phyloP scores from a whole-genome alignment of 1,140 invertebrate genomes.

The Rhizoglyphus robini region DNA sequence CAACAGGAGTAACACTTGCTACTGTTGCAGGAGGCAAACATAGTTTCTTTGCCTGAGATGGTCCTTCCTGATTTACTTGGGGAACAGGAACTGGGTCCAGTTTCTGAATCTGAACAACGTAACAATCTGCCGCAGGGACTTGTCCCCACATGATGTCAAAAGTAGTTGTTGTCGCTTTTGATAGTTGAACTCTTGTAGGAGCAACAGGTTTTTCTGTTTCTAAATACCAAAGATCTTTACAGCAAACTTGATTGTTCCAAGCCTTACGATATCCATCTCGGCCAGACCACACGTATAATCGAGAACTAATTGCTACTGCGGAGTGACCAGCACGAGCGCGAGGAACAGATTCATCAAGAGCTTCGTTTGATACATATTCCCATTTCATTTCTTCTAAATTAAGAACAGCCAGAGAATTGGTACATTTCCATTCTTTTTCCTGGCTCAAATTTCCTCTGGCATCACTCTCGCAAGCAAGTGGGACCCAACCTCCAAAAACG shows the following conservation, averaged over 20 bases:
- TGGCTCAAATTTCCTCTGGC: constrained; percentile 35
- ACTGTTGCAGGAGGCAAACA: neutral
- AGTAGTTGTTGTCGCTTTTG: constrained; percentile 78
- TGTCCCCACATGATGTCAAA: constrained; percentile 86
- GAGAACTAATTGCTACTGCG: constrained; percentile 80
- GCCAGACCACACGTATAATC: constrained; percentile 97
- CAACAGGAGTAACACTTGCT: too few species aligned
- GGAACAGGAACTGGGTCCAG: constrained; percentile 59
- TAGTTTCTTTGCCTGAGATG: constrained; percentile 10
- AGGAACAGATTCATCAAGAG: constrained; percentile 74
- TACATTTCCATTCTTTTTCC: constrained; percentile 99
- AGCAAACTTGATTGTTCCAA: constrained; percentile 99
- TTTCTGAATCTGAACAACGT: constrained; percentile 72
- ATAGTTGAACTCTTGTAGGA: constrained; percentile 75
- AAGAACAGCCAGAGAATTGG: constrained; percentile 84
- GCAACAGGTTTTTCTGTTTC: constrained; percentile 84
- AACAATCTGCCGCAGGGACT: constrained; percentile 76
- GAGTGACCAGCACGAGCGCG: constrained; percentile 91
- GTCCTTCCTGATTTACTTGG: neutral
- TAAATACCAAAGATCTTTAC: constrained; percentile 95
- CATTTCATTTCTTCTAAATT: constrained; percentile 83
- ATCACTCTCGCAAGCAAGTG: constrained; percentile 48
- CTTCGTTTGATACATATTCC: constrained; percentile 76
- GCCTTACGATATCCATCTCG: constrained; percentile 97
- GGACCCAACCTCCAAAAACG: constrained; percentile 95